Evolutionary conservation across 2,113 vertebrate species (phyloP), one percentile per base, ranked within the genome.

Genomic region (Pseudorhombus dupliciocellatus): DNA sequence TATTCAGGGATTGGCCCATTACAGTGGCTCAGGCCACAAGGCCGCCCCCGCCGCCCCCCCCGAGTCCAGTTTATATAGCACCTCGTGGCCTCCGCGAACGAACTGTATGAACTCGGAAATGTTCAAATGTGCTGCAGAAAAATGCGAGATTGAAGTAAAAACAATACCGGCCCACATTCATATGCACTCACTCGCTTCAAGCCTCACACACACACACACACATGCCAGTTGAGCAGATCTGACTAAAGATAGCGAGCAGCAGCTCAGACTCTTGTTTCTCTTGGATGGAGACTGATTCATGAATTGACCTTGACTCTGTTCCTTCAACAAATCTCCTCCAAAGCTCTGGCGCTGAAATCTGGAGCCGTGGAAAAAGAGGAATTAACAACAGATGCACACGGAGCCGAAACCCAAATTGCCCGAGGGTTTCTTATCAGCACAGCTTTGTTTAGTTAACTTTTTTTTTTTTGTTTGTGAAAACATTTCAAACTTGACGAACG

Each of bases 241-340:
- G 71, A 57, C 65, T 76, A 65, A 80, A 91, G 87, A 90, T 89
- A 89, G 82, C 37, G 37, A 66, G 70, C 74, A 72, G 76, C 81
- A 59, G 71, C 48, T 26, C 63, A 79, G 81, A 31, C 34, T 70
- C 73, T 76, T 90, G 84, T 81, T 90, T 89, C 83, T 84, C 71
- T 89, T 84, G 79, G 87, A 87, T 78, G 70, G 73, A 86, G 75
- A 66, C 70, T 73, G 84, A 89, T 90, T 91, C 72, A 88, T 83
- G 83, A 83, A 87, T 75, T 89, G 79, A 91, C 89, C 89, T 91
- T 87, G 81, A 84, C 73, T 77, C 57, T 40, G 70, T 66, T 84
- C 57, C 75, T 68, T 73, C 71, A 71, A 76, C 61, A 90, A 81
- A 73, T 69, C 75, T 73, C 40, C 51, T 70, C 58, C 57, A 44